Evolutionary conservation across 2,113 vertebrate species (phyloP).

Genomic region (Centrocercus urophasianus): DNA sequence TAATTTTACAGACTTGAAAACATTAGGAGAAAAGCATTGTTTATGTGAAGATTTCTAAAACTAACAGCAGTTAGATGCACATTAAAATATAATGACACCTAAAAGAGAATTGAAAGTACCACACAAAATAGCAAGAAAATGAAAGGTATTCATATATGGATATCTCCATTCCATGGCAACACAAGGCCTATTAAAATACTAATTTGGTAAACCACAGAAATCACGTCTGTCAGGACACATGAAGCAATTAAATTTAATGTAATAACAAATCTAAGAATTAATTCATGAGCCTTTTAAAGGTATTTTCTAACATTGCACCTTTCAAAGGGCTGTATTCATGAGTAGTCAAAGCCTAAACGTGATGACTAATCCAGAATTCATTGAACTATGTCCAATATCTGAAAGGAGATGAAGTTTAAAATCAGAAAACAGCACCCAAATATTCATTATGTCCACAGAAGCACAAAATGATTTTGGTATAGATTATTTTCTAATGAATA

Average conservation of each 20-base stretch:
- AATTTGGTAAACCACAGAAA: not conserved
- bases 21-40: not conserved
- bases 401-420: not conserved
- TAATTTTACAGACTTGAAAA: slow-evolving; percentile 8
- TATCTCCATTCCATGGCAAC: not conserved
- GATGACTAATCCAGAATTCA: not conserved
- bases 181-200: not conserved
- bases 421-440: not conserved
- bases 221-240: not conserved
- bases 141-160: rapidly evolving
- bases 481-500: not conserved
- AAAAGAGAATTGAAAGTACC: not conserved
- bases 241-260: not conserved
- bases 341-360: not conserved
- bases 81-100: not conserved
- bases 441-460: not conserved
- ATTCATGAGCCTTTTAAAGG: not conserved
- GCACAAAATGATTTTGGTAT: not conserved
- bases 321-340: not conserved
- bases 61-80: not conserved
- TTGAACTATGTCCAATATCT: not conserved
- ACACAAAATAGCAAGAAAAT: not conserved
- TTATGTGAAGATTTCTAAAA: not conserved
- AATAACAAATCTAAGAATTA: not conserved
- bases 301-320: not conserved